Evolutionary conservation across 2,113 vertebrate genomes (phyloP).

Genomic region (Cebidichthys violaceus): DNA sequence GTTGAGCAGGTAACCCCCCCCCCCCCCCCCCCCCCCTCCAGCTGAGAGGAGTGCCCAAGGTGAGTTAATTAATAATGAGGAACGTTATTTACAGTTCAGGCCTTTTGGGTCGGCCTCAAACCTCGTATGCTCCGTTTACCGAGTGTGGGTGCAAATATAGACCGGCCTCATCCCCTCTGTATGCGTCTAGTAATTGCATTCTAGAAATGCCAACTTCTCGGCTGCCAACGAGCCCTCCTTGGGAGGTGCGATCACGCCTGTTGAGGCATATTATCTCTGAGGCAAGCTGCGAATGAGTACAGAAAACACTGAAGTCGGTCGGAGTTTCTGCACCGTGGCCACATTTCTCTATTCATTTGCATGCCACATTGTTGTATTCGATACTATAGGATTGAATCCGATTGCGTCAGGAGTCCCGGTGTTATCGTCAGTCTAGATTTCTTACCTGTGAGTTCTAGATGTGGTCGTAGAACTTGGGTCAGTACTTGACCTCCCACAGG

Average conservation of each 20-base stretch:
- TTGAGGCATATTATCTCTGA: slow-evolving; percentile 80
- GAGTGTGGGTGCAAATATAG: slow-evolving; percentile 72
- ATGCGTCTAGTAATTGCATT: slow-evolving; percentile 77
- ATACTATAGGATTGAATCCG: not conserved
- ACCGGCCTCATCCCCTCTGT: slow-evolving; percentile 65
- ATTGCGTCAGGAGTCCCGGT: not conserved
- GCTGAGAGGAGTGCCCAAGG: not conserved
- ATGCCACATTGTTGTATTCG: not conserved
- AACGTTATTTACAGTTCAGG: slow-evolving; percentile 54
- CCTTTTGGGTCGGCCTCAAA: slow-evolving; percentile 67
- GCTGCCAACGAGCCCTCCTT: slow-evolving; percentile 78
- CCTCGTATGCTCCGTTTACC: slow-evolving; percentile 51
- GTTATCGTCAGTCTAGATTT: not conserved
- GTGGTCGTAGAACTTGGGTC: not conserved
- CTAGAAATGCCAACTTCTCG: slow-evolving; percentile 73
- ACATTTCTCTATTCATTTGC: slow-evolving; percentile 38
- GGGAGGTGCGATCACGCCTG: slow-evolving; percentile 80
- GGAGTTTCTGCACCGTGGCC: slow-evolving; percentile 57
- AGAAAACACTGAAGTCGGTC: slow-evolving; percentile 70
- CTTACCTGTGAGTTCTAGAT: not conserved
- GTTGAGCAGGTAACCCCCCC: slow-evolving; percentile 34
- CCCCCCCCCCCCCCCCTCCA: not conserved
- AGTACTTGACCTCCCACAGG: not conserved
- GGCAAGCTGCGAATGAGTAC: slow-evolving; percentile 78
- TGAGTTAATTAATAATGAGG: slow-evolving; percentile 59